Percentiles rank a stretch among this genome's conserved stretches.
These are phyloP conservation scores for Chaetodon auriga DNA, from an alignment of 2,113 vertebrate species.

Conservation along the genomic window DNA sequence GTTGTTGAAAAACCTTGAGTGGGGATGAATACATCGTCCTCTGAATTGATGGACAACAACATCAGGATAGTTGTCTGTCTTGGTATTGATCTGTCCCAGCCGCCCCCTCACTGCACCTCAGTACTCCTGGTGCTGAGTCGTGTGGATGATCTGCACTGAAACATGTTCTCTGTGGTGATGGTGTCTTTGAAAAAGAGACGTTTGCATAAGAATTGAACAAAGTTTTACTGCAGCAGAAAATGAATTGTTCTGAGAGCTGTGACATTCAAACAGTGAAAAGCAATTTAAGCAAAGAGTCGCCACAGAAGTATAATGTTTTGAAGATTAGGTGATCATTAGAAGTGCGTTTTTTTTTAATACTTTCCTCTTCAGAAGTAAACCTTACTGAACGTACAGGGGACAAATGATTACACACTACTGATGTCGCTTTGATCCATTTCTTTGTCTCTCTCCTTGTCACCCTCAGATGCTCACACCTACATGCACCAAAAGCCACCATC, in stretches of 20 bases:
- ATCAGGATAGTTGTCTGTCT: slow-evolving; percentile 36
- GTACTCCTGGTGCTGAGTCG: slow-evolving; percentile 4
- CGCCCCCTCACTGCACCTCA: slow-evolving; percentile 31
- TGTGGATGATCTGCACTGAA: slow-evolving; percentile 5
- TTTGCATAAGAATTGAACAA: slow-evolving; percentile 29
- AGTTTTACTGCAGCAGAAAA: slow-evolving; percentile 29
- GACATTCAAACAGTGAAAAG: slow-evolving; percentile 31
- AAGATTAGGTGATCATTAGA: neutral
- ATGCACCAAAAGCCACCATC: neutral
- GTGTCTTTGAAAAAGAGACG: slow-evolving; percentile 55
- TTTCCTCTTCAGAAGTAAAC: neutral
- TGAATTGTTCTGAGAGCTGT: neutral
- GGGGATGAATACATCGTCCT: slow-evolving; percentile 24
- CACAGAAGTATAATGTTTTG: slow-evolving; percentile 13
- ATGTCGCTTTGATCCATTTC: neutral
- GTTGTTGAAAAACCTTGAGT: slow-evolving; percentile 45
- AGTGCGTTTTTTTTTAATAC: neutral
- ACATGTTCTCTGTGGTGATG: slow-evolving; percentile 25
- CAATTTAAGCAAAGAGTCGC: slow-evolving; percentile 10
- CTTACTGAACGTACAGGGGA: neutral
- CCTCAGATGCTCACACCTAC: neutral
- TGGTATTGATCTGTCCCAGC: slow-evolving; percentile 25
- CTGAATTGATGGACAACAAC: slow-evolving; percentile 41
- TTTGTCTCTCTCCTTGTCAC: neutral
- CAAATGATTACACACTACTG: neutral